Conservation (phyloP, 2,113 vertebrate species). For the Platycercus adscitus region DNA sequence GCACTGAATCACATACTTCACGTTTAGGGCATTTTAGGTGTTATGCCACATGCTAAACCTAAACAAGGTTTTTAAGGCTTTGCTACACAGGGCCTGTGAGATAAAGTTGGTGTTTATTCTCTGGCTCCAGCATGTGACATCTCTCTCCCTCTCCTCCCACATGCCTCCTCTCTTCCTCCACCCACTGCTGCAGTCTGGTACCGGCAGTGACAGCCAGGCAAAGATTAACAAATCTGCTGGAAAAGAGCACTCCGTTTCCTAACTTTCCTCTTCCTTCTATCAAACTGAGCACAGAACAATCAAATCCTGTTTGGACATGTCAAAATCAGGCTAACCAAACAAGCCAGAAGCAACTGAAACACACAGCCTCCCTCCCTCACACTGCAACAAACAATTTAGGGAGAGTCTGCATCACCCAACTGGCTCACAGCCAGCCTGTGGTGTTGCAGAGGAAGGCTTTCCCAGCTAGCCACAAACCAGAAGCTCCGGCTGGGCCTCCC, state of each 20-base stretch:
- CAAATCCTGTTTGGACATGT: neutral
- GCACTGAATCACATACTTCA: fast-evolving
- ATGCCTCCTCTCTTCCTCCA: neutral
- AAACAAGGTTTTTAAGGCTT: neutral
- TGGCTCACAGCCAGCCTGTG: fast-evolving
- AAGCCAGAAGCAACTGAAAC: neutral
- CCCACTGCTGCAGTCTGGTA: neutral
- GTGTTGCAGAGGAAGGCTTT: neutral
- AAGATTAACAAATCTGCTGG: neutral
- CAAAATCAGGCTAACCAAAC: neutral
- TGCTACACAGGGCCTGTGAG: neutral
- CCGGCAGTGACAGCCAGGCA: neutral
- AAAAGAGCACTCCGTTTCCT: neutral
- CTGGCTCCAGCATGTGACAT: neutral
- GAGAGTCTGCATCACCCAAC: fast-evolving
- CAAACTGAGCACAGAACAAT: neutral
- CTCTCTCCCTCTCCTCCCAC: neutral
- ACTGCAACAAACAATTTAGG: fast-evolving
- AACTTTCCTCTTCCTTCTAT: neutral
- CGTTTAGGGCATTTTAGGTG: neutral
- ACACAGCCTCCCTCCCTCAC: neutral
- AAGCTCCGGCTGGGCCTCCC: neutral
- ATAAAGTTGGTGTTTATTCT: neutral
- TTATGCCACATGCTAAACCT: neutral
- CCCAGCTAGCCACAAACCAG: neutral